Evolutionary conservation across 2,888 invertebrate genomes (phyloP), one percentile per base, ranked within the genome.

Genomic region (Linyphia triangularis): DNA sequence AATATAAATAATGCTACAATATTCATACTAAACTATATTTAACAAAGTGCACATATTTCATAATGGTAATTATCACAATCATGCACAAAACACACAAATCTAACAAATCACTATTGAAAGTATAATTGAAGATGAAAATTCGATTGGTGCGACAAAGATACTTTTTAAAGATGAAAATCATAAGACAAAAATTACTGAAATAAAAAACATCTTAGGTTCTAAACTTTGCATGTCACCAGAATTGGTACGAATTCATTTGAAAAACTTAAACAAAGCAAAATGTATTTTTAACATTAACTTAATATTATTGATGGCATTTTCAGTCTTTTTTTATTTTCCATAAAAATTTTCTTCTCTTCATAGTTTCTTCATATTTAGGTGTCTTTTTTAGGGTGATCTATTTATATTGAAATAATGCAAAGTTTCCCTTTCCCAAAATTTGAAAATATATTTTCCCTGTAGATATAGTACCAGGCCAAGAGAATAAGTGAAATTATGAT

Each of bases 151-250:
- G 2, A 51, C 51, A 51, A 16, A 51, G 51, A 51, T 51, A n/a
- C 13, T 51, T 51, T 16, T 13, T 5, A 51, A 51, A 51, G n/a
- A n/a, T 51, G 13, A 51, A 9, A 51, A 51, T 13, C 1, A 51
- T 51, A 51, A 16, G n/a, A 26, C 22, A 26, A 26, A 26, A 26
- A 63, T 16, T 16, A 28, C 22, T 5, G 16, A n/a, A 26, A 63
- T 63, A 26, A 63, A 2, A 28, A 22, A 7, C 10, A n/a, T n/a
- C n/a, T n/a, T n/a, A 40, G 43, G 24, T 7, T 40, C 3, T 70
- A 51, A 40, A 81, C 81, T 81, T 81, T 81, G 81, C 70, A 81
- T 81, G 67, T 57, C 81, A 81, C 81, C 81, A 81, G 81, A 81
- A 24, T 70, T 24, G n/a, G 24, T 9, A 37, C 2, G 0, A 69